phyloP scores from a whole-genome alignment of 1,140 invertebrate species.

The Whitmania pigra region DNA sequence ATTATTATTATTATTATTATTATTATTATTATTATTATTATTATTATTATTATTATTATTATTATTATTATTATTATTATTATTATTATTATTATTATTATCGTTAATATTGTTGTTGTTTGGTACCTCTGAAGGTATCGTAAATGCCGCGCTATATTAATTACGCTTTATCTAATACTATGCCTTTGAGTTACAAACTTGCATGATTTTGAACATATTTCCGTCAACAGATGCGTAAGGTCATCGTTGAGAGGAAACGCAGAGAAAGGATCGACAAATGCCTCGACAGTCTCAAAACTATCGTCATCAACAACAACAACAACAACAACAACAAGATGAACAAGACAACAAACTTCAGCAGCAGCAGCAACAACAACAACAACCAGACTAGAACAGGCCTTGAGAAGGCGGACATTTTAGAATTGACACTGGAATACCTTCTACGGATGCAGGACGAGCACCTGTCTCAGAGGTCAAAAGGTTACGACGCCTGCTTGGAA shows the following conservation, averaged over 20 bases:
- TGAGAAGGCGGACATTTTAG: slow-evolving; percentile 10
- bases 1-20: too few relatives aligned
- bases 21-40: too few relatives aligned
- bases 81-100: too few relatives aligned
- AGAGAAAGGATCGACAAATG: slow-evolving; percentile 75
- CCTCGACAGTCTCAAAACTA: slow-evolving; percentile 66
- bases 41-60: too few relatives aligned
- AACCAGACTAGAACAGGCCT: background rate
- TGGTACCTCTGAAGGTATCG: too few relatives aligned
- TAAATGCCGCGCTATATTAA: too few relatives aligned
- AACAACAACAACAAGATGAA: background rate
- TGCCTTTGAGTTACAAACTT: too few relatives aligned
- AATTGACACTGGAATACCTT: background rate
- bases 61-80: too few relatives aligned
- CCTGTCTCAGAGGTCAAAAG: background rate
- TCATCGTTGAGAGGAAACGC: slow-evolving; percentile 77
- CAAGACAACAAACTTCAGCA: background rate
- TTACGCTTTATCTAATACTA: too few relatives aligned
- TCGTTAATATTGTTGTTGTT: too few relatives aligned
- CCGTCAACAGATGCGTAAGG: slow-evolving; percentile 47
- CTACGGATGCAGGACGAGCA: background rate
- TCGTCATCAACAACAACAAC: slow-evolving; percentile 48
- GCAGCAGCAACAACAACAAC: background rate
- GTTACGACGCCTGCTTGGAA: slow-evolving; percentile 6
- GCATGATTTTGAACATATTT: background rate